phyloP scores from a whole-genome alignment of 2,888 invertebrate genomes.

The Pimpla rufipes region DNA sequence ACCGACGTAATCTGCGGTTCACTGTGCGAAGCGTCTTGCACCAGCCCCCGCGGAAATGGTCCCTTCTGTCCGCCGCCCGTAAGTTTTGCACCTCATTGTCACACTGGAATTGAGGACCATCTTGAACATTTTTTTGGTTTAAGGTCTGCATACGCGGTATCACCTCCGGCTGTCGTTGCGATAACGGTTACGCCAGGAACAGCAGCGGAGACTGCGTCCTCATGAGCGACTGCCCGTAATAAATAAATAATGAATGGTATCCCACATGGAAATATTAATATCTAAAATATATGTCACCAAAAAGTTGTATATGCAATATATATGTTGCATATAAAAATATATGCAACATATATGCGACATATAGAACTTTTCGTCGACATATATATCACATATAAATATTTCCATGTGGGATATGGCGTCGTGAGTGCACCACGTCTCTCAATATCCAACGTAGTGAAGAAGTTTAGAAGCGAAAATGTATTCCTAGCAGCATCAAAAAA shows the following conservation, averaged over 20 bases:
- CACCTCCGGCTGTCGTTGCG: constrained; percentile 33
- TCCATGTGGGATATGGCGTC: too few species aligned
- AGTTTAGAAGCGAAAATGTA: not conserved
- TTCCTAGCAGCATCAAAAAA: not conserved
- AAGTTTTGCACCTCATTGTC: not conserved
- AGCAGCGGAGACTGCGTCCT: not conserved
- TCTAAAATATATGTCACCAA: too few species aligned
- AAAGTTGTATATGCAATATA: too few species aligned
- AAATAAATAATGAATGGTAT: too few species aligned
- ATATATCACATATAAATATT: too few species aligned
- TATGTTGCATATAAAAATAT: too few species aligned
- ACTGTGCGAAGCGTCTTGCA: not conserved
- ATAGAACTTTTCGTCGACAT: too few species aligned
- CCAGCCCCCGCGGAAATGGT: not conserved
- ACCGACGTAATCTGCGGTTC: not conserved
- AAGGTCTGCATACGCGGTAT: not conserved
- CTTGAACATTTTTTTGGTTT: constrained; percentile 8
- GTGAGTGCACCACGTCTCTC: not conserved
- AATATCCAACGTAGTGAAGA: not conserved
- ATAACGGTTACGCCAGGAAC: constrained; percentile 1
- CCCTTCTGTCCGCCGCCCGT: not conserved
- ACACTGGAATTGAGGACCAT: not conserved
- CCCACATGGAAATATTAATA: too few species aligned
- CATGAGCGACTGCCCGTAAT: not conserved
- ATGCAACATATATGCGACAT: too few species aligned